phyloP scores from a whole-genome alignment of 2,797 vertebrate species.

The Myotis pilosus region DNA sequence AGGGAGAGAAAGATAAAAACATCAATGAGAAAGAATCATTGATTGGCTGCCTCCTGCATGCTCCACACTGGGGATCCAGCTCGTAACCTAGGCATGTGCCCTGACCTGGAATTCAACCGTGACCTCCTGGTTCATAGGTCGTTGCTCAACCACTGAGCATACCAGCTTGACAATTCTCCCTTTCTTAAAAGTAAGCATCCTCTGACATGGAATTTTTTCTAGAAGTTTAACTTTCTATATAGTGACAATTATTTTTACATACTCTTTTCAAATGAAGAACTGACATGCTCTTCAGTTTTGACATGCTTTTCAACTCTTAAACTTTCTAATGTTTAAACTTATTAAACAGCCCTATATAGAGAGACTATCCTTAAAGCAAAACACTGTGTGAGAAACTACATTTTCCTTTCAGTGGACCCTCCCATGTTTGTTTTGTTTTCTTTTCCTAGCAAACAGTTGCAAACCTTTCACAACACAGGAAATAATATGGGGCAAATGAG shows the following conservation, averaged over 20 bases:
- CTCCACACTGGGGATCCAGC: too few relatives aligned
- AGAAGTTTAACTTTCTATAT: not conserved
- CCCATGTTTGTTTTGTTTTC: not conserved
- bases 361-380: slow-evolving; percentile 29
- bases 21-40: too few relatives aligned
- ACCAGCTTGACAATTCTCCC: not conserved
- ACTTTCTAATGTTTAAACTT: slow-evolving; percentile 5
- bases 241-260: not conserved
- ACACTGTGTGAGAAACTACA: not conserved
- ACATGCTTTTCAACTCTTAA: not conserved
- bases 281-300: not conserved
- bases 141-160: too few relatives aligned
- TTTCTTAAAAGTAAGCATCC: slow-evolving; percentile 23
- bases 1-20: too few relatives aligned
- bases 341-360: not conserved
- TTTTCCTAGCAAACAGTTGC: not conserved
- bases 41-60: too few relatives aligned
- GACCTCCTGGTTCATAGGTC: too few relatives aligned
- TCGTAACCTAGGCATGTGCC: too few relatives aligned
- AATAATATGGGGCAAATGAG: not conserved
- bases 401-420: not conserved
- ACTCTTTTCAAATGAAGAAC: not conserved
- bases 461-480: not conserved
- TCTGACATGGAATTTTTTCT: not conserved
- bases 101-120: too few relatives aligned